phyloP scores from a whole-genome alignment of 1,140 invertebrate genomes.

The Bombyx mori region DNA sequence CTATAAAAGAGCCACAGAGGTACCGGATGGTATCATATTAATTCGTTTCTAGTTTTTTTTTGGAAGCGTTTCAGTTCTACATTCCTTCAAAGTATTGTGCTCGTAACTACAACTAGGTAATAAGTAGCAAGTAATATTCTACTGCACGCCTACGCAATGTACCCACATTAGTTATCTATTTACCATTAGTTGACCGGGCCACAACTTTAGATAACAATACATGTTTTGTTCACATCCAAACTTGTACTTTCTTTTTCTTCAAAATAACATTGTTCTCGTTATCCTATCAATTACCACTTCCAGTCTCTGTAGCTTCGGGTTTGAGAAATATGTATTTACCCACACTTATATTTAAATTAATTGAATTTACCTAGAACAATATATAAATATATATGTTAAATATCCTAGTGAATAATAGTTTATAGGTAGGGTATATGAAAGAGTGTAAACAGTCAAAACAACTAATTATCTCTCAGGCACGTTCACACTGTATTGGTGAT shows the following conservation, averaged over 20 bases:
- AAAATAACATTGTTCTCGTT: no score
- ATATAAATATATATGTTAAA: no score
- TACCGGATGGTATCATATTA: slow-evolving; percentile 68
- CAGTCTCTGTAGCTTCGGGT: no score
- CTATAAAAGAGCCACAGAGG: slow-evolving; percentile 63
- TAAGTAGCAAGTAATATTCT: background rate
- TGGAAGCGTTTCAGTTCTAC: slow-evolving; percentile 43
- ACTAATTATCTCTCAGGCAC: no score
- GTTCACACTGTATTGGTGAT: no score
- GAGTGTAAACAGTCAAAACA: no score
- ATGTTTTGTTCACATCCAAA: background rate
- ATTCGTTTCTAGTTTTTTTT: slow-evolving; percentile 64
- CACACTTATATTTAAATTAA: no score
- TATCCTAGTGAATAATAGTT: no score
- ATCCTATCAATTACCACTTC: no score
- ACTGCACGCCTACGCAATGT: background rate
- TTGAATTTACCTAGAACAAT: no score
- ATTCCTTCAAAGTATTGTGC: slow-evolving; percentile 39
- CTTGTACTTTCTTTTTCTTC: background rate
- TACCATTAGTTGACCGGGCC: background rate
- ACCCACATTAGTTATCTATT: background rate
- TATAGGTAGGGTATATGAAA: no score
- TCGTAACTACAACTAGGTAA: slow-evolving; percentile 2
- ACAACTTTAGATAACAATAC: background rate
- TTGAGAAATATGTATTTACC: no score